phyloP scores from a whole-genome alignment of 1,140 invertebrate genomes.

The Mactra quadrangularis region DNA sequence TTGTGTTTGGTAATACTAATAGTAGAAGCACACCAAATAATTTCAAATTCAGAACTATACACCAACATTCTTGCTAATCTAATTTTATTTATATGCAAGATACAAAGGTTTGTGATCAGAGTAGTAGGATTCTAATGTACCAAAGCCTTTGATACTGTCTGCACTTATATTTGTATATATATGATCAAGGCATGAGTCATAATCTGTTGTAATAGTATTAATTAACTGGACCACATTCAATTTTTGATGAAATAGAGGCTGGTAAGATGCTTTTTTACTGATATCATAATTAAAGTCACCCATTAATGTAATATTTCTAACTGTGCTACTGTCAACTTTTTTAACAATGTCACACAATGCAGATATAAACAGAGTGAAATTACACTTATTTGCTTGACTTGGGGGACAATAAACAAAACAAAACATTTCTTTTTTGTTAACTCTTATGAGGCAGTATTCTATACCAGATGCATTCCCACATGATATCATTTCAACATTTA shows the following conservation, averaged over 20 bases:
- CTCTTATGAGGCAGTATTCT: not conserved
- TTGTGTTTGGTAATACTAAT: too few relatives aligned
- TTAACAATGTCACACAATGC: constrained; percentile 32
- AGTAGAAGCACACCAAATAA: too few relatives aligned
- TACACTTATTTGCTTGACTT: not conserved
- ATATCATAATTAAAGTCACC: constrained; percentile 20
- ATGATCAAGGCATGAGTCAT: constrained; percentile 42
- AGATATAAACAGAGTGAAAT: not conserved
- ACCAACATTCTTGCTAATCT: too few relatives aligned
- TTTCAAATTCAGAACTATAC: too few relatives aligned
- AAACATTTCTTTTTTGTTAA: not conserved
- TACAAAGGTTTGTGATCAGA: constrained; percentile 35
- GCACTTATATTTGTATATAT: constrained; percentile 27
- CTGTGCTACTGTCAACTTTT: not conserved
- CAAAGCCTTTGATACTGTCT: not conserved
- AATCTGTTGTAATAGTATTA: constrained; percentile 21
- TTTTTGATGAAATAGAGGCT: not conserved
- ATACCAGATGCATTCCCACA: not conserved
- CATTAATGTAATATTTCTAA: too few relatives aligned
- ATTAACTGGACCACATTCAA: constrained; percentile 15
- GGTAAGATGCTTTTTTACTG: not conserved
- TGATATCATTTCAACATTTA: not conserved
- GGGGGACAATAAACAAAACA: constrained; percentile 20
- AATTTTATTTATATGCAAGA: not conserved
- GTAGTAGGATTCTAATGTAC: constrained; percentile 25